Evolutionary conservation across 2,797 vertebrate genomes (phyloP).

Genomic region (Alectoris magna): DNA sequence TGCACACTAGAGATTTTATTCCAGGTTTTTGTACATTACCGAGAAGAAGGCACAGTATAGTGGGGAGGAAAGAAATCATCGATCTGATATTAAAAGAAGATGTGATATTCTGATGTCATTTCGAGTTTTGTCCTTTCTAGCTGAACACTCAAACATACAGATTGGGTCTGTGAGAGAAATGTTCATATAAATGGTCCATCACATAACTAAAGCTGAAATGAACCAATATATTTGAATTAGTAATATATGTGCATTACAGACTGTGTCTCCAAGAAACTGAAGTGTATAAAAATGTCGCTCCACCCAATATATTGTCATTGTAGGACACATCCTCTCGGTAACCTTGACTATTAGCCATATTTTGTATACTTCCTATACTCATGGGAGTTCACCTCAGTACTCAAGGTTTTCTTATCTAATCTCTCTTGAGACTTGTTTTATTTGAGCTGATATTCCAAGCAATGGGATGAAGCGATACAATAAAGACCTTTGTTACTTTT

Average conservation of each 20-base stretch:
- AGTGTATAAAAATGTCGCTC: not conserved
- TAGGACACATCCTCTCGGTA: not conserved
- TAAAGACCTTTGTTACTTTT: not conserved
- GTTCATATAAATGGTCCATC: not conserved
- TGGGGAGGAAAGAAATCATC: constrained; percentile 12
- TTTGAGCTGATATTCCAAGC: not conserved
- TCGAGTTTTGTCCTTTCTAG: constrained; percentile 4
- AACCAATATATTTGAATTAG: not conserved
- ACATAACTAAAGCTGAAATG: constrained; percentile 13
- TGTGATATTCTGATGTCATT: constrained; percentile 13
- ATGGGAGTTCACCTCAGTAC: not conserved
- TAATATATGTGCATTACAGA: not conserved
- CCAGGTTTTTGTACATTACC: constrained; percentile 28
- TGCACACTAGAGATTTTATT: constrained; percentile 59
- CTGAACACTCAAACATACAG: not conserved
- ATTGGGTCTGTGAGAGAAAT: not conserved
- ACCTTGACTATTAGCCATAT: not conserved
- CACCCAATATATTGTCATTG: not conserved
- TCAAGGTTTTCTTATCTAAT: not conserved
- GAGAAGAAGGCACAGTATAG: constrained; percentile 38
- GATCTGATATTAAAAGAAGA: constrained; percentile 35
- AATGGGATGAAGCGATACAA: not conserved
- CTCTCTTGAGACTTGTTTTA: not conserved
- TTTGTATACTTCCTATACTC: not conserved
- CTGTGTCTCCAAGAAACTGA: not conserved